Evolutionary conservation across 2,113 vertebrate genomes (phyloP).

Genomic region (Centropristis striata): DNA sequence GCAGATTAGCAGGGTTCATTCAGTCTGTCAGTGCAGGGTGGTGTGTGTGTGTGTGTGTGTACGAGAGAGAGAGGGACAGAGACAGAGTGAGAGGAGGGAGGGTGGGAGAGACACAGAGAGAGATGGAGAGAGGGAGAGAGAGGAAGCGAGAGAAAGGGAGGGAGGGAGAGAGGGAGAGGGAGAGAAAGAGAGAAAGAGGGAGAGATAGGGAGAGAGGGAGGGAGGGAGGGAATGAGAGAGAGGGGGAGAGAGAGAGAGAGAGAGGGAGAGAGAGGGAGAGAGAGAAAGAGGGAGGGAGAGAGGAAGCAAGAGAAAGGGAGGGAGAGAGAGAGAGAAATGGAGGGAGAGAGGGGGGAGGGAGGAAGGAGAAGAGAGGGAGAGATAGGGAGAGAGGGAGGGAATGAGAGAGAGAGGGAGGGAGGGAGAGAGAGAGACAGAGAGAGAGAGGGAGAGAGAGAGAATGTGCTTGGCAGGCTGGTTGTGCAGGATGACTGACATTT

Average conservation of each 20-base stretch:
- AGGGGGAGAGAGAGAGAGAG: not conserved
- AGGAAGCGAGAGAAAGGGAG: not conserved
- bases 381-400: not conserved
- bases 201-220: too few species aligned
- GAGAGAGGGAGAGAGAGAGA: not conserved
- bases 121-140: not conserved
- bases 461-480: not conserved
- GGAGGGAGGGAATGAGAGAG: too few species aligned
- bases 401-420: not conserved
- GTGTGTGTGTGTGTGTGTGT: constrained; percentile 21
- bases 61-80: not conserved
- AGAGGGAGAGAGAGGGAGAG: not conserved
- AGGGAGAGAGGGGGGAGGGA: not conserved
- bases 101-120: too few species aligned
- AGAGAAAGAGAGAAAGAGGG: not conserved
- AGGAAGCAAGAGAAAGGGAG: too few species aligned
- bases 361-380: constrained; percentile 1
- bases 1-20: constrained; percentile 71
- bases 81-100: not conserved
- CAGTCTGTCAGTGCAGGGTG: constrained; percentile 47
- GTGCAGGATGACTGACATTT: constrained; percentile 42
- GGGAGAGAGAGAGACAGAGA: not conserved
- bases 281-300: not conserved
- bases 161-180: not conserved
- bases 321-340: not conserved